phyloP scores from a whole-genome alignment of 2,113 vertebrate genomes.

The Gallinago paraguaiae region DNA sequence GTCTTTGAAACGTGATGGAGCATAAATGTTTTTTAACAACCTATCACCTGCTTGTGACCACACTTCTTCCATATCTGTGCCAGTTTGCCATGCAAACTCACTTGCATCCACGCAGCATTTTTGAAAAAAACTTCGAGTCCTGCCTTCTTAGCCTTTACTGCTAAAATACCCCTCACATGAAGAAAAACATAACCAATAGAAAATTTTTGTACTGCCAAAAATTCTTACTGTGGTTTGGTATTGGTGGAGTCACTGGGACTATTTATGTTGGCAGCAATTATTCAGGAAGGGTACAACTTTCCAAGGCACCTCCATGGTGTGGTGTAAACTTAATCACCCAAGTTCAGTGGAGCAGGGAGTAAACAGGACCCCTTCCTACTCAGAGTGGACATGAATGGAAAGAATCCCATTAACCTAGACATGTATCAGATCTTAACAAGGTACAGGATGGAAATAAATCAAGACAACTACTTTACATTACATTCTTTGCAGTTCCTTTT shows the following conservation, averaged over 20 bases:
- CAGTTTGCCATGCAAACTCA: background rate
- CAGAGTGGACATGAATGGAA: background rate
- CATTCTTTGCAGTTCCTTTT: background rate
- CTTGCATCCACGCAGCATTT: background rate
- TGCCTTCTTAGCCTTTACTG: background rate
- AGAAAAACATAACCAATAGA: background rate
- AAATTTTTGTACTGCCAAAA: background rate
- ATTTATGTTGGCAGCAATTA: background rate
- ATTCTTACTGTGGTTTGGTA: background rate
- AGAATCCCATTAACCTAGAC: background rate
- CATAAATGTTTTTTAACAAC: background rate
- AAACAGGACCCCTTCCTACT: background rate
- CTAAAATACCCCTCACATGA: background rate
- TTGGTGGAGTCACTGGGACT: background rate
- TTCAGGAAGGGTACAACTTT: background rate
- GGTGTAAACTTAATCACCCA: background rate
- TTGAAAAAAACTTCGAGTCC: background rate
- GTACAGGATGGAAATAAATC: background rate
- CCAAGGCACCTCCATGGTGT: background rate
- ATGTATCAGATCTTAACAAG: background rate
- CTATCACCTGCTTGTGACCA: background rate
- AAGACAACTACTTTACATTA: background rate
- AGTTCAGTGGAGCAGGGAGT: background rate
- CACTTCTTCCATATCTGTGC: background rate
- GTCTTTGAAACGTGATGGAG: background rate